Percentiles rank a stretch among this genome's conserved stretches.
These are phyloP conservation scores for Petroica traversi DNA, from an alignment of 2,113 vertebrate species.

Conservation along the genomic window DNA sequence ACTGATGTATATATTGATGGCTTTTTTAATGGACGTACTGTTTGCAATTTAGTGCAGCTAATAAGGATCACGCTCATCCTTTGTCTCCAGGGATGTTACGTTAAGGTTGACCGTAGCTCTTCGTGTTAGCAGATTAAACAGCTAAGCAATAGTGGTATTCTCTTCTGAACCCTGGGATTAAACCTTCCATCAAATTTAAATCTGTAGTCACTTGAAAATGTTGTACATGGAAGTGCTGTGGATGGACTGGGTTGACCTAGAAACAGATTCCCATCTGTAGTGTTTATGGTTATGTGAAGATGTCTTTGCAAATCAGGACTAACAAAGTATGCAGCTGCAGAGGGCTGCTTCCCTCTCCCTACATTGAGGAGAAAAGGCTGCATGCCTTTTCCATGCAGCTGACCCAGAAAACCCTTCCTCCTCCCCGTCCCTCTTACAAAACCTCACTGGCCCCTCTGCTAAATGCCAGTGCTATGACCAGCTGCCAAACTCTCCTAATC, in stretches of 20 bases:
- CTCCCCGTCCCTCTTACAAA: neutral
- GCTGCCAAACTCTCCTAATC: slow-evolving; percentile 52
- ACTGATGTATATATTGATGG: neutral
- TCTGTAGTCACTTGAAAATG: neutral
- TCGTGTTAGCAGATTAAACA: slow-evolving; percentile 32
- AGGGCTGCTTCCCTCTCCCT: neutral
- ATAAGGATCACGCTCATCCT: slow-evolving; percentile 22
- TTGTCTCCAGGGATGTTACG: neutral
- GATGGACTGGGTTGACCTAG: slow-evolving; percentile 50
- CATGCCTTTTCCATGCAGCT: neutral
- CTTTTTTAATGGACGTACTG: neutral
- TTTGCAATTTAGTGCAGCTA: neutral
- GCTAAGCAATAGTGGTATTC: slow-evolving; percentile 21
- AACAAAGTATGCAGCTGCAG: slow-evolving; percentile 28
- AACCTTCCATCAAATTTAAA: neutral
- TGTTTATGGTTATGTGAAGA: slow-evolving; percentile 50
- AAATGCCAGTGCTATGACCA: neutral
- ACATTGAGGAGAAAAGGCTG: neutral
- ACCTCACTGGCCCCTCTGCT: neutral
- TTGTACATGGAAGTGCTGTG: neutral
- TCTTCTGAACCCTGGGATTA: slow-evolving; percentile 28
- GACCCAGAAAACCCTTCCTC: slow-evolving; percentile 50
- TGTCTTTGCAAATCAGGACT: slow-evolving; percentile 49
- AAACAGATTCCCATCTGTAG: slow-evolving; percentile 43
- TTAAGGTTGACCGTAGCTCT: neutral